Evolutionary conservation across 2,888 invertebrate species (phyloP).

Genomic region (Microctonus hyperodae): DNA sequence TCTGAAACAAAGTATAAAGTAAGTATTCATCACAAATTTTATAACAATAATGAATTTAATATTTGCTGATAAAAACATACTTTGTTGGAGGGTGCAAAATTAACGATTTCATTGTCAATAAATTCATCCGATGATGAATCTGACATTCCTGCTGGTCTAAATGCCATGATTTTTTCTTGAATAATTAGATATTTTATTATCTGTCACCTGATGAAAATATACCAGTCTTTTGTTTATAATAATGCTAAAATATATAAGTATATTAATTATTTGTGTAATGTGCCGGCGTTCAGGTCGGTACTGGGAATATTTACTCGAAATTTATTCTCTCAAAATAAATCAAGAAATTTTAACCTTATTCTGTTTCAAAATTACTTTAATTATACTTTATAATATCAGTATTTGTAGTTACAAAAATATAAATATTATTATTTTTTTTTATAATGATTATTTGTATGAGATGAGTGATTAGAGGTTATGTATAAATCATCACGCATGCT

Average conservation of each 20-base stretch:
- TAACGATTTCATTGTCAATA: conserved; percentile 34
- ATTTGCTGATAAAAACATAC: conserved; percentile 30
- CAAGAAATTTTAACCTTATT: background rate
- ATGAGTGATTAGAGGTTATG: too few relatives aligned
- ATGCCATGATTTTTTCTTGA: conserved; percentile 30
- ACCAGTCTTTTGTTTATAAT: background rate
- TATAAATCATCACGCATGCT: too few relatives aligned
- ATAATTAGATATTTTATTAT: background rate
- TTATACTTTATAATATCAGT: background rate
- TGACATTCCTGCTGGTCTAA: conserved; percentile 42
- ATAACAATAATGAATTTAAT: background rate
- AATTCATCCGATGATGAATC: conserved; percentile 37
- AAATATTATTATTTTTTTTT: background rate
- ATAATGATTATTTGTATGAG: background rate
- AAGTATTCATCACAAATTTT: background rate
- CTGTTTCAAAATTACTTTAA: background rate
- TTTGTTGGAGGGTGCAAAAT: conserved; percentile 2
- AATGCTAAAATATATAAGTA: too few relatives aligned
- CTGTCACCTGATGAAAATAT: background rate
- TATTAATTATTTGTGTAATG: background rate
- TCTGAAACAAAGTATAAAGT: background rate
- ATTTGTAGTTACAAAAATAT: background rate
- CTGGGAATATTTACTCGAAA: background rate
- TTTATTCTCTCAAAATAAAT: background rate
- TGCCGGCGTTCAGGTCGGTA: background rate